Conservation (phyloP, 2,113 vertebrate species). For the Ceyx cyanopectus region DNA sequence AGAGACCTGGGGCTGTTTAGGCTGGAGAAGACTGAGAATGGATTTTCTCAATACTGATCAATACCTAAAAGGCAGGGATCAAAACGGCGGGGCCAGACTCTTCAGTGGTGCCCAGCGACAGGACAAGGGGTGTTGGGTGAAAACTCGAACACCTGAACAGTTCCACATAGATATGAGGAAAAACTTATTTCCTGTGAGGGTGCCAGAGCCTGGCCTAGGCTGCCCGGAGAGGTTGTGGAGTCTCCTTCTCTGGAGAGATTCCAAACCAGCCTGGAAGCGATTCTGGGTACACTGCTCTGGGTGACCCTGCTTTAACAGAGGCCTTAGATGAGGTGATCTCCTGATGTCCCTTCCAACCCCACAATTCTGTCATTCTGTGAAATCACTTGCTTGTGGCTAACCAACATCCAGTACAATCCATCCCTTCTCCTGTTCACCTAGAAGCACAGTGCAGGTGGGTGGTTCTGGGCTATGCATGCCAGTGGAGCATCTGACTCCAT, state of each 20-base stretch:
- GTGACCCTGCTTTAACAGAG: no score
- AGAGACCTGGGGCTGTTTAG: not conserved
- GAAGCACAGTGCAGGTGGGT: not conserved
- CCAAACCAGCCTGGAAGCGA: not conserved
- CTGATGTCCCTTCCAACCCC: no score
- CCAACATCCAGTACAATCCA: not conserved
- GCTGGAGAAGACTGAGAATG: not conserved
- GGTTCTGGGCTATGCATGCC: fast-evolving
- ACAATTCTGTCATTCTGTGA: not conserved
- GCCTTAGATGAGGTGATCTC: not conserved
- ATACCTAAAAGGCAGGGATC: not conserved
- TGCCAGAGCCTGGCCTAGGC: not conserved
- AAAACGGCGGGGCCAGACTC: not conserved
- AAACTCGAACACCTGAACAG: not conserved
- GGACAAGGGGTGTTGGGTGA: not conserved
- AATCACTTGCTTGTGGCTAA: not conserved
- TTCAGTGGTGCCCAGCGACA: not conserved
- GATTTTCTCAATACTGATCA: not conserved
- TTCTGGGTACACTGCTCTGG: not conserved
- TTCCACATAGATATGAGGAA: not conserved
- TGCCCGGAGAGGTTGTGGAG: not conserved
- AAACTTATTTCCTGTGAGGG: not conserved
- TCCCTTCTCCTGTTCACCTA: not conserved
- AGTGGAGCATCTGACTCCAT: fast-evolving
- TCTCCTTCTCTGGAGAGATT: not conserved